phyloP scores from a whole-genome alignment of 2,797 vertebrate genomes.

The Lacerta agilis region DNA sequence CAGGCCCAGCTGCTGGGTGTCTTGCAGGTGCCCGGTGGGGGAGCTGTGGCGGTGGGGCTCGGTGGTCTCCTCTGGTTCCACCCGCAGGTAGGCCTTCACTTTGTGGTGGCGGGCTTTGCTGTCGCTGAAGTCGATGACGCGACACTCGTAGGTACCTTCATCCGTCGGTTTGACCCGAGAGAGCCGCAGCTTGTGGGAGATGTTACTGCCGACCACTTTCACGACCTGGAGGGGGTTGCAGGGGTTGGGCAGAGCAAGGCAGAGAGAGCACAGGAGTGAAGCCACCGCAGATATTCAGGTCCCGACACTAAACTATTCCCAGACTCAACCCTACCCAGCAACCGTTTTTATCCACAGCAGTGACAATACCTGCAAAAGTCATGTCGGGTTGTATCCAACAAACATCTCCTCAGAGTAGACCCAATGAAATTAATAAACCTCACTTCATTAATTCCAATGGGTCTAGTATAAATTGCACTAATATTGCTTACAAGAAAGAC shows the following conservation, averaged over 20 bases:
- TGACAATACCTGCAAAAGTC: too few relatives aligned
- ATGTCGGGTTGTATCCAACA: too few relatives aligned
- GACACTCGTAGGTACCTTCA: constrained; percentile 93
- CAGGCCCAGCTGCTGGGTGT: constrained; percentile 66
- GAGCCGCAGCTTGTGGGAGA: constrained; percentile 95
- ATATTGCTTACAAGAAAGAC: too few relatives aligned
- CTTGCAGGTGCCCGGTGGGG: constrained; percentile 65
- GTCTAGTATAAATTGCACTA: too few relatives aligned
- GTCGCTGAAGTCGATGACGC: constrained; percentile 92
- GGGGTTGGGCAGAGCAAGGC: neutral
- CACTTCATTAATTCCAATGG: too few relatives aligned
- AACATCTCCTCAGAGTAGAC: too few relatives aligned
- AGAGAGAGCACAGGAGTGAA: rapidly evolving
- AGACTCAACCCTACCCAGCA: neutral
- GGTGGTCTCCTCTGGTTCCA: constrained; percentile 77
- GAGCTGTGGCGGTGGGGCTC: constrained; percentile 48
- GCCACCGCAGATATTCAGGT: too few relatives aligned
- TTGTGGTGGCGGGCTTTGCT: constrained; percentile 86
- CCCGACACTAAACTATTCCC: neutral
- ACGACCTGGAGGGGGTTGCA: constrained; percentile 82
- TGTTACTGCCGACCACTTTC: constrained; percentile 96
- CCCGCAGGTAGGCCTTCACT: constrained; percentile 90
- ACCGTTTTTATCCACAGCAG: too few relatives aligned
- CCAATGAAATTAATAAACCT: too few relatives aligned
- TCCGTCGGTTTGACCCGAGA: constrained; percentile 90